Percentiles rank a stretch among this genome's conserved stretches.
Evolutionary conservation across 1,140 invertebrate species (phyloP).

Genomic region (Drosophila kikkawai): DNA sequence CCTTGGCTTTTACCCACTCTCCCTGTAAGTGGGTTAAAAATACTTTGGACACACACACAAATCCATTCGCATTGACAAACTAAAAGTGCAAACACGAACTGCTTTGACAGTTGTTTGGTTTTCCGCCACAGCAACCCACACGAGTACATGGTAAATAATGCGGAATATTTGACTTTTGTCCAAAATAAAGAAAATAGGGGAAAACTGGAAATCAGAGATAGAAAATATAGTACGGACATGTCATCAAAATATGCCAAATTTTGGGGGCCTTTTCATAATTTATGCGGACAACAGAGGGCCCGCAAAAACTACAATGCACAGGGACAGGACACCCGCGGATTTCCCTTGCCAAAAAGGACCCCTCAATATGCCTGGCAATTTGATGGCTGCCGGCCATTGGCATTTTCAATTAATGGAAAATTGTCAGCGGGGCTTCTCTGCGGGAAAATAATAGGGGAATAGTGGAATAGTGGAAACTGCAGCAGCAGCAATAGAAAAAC

Average conservation of each 20-base stretch:
- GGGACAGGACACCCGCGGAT: background rate
- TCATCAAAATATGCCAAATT: conserved; percentile 27
- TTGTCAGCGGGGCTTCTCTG: conserved; percentile 22
- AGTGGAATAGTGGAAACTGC: conserved; percentile 8
- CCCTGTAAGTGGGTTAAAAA: conserved; percentile 30
- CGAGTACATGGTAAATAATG: conserved; percentile 56
- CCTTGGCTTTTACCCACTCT: background rate
- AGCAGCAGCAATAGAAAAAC: conserved; percentile 24
- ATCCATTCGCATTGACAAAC: conserved; percentile 53
- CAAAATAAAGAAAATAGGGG: conserved; percentile 1
- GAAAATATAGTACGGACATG: conserved; percentile 33
- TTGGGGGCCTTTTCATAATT: conserved; percentile 37
- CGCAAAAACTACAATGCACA: conserved; percentile 33
- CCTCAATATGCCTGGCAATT: conserved; percentile 34
- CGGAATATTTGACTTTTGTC: conserved; percentile 52
- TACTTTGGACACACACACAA: conserved; percentile 40
- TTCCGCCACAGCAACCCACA: conserved; percentile 42
- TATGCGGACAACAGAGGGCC: conserved; percentile 22
- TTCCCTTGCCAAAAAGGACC: conserved; percentile 1
- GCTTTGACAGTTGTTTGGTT: conserved; percentile 60
- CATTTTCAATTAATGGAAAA: conserved; percentile 65
- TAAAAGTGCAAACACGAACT: conserved; percentile 54
- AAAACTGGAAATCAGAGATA: conserved; percentile 24
- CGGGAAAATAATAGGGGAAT: conserved; percentile 21
- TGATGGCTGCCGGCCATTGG: conserved; percentile 36